These are phyloP conservation scores for Drosophila malerkotliana DNA, from an alignment of 1,140 invertebrate species.

Conservation along the genomic window DNA sequence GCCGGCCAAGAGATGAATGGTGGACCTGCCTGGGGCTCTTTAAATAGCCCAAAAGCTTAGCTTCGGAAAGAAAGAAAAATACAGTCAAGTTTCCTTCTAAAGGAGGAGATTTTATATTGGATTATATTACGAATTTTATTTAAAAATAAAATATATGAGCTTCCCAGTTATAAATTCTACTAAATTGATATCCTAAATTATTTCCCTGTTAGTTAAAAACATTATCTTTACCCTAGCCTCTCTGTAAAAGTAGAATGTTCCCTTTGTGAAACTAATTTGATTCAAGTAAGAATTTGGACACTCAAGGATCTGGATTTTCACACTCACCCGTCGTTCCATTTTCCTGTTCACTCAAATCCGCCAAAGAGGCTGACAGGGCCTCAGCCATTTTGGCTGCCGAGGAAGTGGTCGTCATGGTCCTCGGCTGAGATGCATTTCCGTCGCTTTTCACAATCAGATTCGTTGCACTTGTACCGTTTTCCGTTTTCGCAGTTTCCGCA, in stretches of 20 bases:
- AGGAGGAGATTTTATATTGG: too few relatives aligned
- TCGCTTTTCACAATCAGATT: constrained; percentile 57
- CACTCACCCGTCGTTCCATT: constrained; percentile 79
- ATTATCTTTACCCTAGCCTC: background rate
- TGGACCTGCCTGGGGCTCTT: constrained; percentile 3
- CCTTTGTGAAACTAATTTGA: constrained; percentile 60
- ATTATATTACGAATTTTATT: too few relatives aligned
- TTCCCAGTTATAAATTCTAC: too few relatives aligned
- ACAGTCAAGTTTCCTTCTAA: background rate
- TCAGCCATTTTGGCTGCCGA: constrained; percentile 48
- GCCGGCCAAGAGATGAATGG: constrained; percentile 31
- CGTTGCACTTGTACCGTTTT: constrained; percentile 70
- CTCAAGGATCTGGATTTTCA: constrained; percentile 37
- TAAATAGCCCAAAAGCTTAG: constrained; percentile 14
- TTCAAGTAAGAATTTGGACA: constrained; percentile 39
- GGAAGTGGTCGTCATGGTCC: constrained; percentile 43
- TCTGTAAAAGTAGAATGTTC: constrained; percentile 7
- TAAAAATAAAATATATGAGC: too few relatives aligned
- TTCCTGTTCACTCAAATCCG: constrained; percentile 63
- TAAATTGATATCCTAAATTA: too few relatives aligned
- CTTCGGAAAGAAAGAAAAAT: background rate
- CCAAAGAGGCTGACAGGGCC: constrained; percentile 59
- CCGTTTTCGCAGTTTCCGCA: constrained; percentile 73
- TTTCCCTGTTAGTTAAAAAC: background rate
- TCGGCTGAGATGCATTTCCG: constrained; percentile 63